Conservation (phyloP, 2,113 vertebrate species). For the Cnemophilus loriae region DNA sequence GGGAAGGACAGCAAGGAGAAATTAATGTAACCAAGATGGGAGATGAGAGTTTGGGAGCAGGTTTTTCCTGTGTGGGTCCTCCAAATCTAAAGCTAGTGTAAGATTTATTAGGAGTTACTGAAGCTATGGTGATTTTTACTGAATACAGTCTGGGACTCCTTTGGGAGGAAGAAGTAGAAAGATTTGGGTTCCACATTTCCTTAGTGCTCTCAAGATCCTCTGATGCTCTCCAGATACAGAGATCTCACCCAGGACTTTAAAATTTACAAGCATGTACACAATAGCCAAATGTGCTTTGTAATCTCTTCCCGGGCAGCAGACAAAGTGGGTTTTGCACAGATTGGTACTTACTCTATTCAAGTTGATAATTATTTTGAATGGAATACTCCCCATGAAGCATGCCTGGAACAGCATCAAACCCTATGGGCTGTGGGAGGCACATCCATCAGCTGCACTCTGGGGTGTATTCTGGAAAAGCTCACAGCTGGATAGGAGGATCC, state of each 20-base stretch:
- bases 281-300: constrained; percentile 42
- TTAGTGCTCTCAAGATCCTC: not conserved
- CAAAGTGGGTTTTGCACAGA: constrained; percentile 20
- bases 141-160: not conserved
- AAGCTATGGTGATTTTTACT: not conserved
- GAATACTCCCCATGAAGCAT: constrained; percentile 49
- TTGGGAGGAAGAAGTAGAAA: not conserved
- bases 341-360: constrained; percentile 33
- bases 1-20: not conserved
- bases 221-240: constrained; percentile 24
- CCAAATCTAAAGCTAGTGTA: not conserved
- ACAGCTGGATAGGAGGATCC: constrained; percentile 50
- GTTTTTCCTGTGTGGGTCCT: constrained; percentile 19
- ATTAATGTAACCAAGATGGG: not conserved
- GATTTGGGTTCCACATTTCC: constrained; percentile 12
- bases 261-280: constrained; percentile 15
- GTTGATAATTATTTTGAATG: constrained; percentile 58
- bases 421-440: constrained; percentile 13
- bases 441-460: constrained; percentile 27
- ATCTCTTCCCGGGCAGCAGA: constrained; percentile 25
- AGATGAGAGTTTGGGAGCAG: constrained; percentile 6
- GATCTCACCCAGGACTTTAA: constrained; percentile 8
- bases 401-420: constrained; percentile 52
- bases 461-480: constrained; percentile 45
- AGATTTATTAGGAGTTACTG: constrained; percentile 16